phyloP scores from a whole-genome alignment of 2,797 vertebrate species.

The Decapterus maruadsi region DNA sequence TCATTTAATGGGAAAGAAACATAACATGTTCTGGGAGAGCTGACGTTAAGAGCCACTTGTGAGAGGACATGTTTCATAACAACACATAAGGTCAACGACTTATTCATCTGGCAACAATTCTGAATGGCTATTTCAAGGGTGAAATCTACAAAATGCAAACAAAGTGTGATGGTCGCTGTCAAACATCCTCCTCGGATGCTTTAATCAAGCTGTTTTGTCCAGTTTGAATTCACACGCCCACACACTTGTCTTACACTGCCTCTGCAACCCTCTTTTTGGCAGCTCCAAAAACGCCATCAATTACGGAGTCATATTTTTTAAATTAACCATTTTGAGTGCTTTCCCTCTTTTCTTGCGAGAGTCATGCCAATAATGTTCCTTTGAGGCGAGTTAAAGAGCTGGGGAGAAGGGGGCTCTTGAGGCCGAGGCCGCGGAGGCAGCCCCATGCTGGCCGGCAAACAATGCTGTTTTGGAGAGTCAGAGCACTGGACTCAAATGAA shows the following conservation, averaged over 20 bases:
- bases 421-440: conserved; percentile 73
- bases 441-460: conserved; percentile 87
- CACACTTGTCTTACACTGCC: conserved; percentile 25
- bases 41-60: conserved; percentile 21
- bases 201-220: conserved; percentile 26
- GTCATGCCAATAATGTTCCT: conserved; percentile 79
- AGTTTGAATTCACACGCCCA: conserved; percentile 53
- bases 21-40: conserved; percentile 18
- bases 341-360: conserved; percentile 81
- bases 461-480: conserved; percentile 84
- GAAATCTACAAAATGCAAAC: conserved; percentile 55
- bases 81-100: conserved; percentile 40
- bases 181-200: conserved; percentile 47
- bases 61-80: conserved; percentile 42
- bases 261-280: conserved; percentile 12
- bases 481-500: conserved; percentile 80
- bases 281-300: conserved; percentile 12
- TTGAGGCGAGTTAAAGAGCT: conserved; percentile 78
- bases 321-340: conserved; percentile 71
- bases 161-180: conserved; percentile 38
- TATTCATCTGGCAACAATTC: conserved; percentile 29
- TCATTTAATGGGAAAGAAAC: conserved; percentile 18
- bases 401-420: conserved; percentile 71
- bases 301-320: conserved; percentile 77
- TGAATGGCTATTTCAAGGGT: conserved; percentile 32